Evolutionary conservation across 2,888 invertebrate species (phyloP).

Genomic region (Drosophila monieri): DNA sequence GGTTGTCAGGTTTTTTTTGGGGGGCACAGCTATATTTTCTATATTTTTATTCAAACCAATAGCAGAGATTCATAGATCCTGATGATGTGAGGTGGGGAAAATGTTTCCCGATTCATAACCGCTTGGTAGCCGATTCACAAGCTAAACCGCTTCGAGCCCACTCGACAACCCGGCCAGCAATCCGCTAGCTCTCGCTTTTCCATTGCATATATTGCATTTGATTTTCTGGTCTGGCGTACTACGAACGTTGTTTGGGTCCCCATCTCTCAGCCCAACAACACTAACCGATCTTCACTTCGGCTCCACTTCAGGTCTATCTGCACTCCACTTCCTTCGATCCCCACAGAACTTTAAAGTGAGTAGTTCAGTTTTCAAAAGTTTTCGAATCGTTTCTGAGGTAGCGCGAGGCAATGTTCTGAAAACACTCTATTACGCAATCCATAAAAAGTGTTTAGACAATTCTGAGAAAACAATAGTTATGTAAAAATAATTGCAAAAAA

Average conservation of each 20-base stretch:
- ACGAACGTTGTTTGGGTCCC: slow-evolving; percentile 74
- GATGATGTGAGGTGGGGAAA: not conserved
- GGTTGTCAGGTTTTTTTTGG: slow-evolving; percentile 20
- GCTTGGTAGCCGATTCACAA: slow-evolving; percentile 19
- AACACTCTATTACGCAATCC: slow-evolving; percentile 61
- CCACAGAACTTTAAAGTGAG: slow-evolving; percentile 65
- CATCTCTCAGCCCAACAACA: slow-evolving; percentile 51
- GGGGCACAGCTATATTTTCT: not conserved
- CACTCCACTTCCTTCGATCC: slow-evolving; percentile 41
- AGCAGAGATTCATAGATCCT: not conserved
- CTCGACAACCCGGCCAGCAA: slow-evolving; percentile 50
- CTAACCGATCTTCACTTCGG: slow-evolving; percentile 56
- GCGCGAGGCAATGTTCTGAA: slow-evolving; percentile 2
- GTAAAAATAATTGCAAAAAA: slow-evolving; percentile 54
- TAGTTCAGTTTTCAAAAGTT: slow-evolving; percentile 26
- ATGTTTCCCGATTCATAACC: slow-evolving; percentile 3
- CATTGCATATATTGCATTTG: slow-evolving; percentile 67
- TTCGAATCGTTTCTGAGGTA: slow-evolving; percentile 17
- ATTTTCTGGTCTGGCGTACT: slow-evolving; percentile 76
- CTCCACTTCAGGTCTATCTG: slow-evolving; percentile 47
- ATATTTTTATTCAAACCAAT: not conserved
- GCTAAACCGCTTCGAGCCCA: slow-evolving; percentile 7
- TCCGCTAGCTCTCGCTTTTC: slow-evolving; percentile 30
- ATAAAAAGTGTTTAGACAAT: slow-evolving; percentile 37
- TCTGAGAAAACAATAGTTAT: slow-evolving; percentile 58